These are phyloP conservation scores for Caenorhabditis sp. DNA, from an alignment of 2,888 invertebrate species.

Conservation along the genomic window DNA sequence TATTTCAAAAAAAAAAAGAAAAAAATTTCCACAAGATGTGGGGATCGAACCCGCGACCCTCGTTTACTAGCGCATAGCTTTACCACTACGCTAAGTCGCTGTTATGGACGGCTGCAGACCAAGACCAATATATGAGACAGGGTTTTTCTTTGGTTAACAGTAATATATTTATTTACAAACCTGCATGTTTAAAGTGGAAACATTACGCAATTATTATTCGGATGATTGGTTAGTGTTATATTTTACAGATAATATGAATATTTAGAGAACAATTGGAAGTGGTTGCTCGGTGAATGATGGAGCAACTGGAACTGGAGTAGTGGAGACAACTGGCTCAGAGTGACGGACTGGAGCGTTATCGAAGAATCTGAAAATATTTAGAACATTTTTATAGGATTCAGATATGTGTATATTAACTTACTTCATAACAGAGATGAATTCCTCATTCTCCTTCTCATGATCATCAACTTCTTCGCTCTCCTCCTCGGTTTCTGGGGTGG, in stretches of 20 bases:
- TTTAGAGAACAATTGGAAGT: conserved; percentile 11
- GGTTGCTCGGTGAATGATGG: conserved; percentile 9
- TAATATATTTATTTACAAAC: conserved; percentile 38
- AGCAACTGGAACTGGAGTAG: background rate
- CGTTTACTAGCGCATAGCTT: no score
- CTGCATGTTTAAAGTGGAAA: conserved; percentile 36
- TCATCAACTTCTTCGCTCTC: conserved; percentile 18
- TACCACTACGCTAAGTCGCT: no score
- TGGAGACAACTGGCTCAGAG: background rate
- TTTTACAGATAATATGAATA: background rate
- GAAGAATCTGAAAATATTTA: background rate
- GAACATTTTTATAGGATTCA: background rate
- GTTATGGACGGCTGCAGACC: no score
- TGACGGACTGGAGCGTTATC: background rate
- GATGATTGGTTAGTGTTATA: background rate
- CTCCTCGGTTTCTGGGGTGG: conserved; percentile 21
- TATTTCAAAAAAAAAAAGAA: no score
- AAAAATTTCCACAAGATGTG: no score
- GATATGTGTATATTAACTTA: conserved; percentile 17
- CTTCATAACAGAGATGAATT: conserved; percentile 47
- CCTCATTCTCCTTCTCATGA: conserved; percentile 44
- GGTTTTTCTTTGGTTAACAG: no score
- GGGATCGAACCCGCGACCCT: no score
- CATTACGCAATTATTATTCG: background rate
- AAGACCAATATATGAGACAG: no score